A percentile compares a stretch with the other conserved stretches of the same genome.
Conservation (phyloP, 2,113 vertebrate genomes). For the Oryctolagus cuniculus region DNA sequence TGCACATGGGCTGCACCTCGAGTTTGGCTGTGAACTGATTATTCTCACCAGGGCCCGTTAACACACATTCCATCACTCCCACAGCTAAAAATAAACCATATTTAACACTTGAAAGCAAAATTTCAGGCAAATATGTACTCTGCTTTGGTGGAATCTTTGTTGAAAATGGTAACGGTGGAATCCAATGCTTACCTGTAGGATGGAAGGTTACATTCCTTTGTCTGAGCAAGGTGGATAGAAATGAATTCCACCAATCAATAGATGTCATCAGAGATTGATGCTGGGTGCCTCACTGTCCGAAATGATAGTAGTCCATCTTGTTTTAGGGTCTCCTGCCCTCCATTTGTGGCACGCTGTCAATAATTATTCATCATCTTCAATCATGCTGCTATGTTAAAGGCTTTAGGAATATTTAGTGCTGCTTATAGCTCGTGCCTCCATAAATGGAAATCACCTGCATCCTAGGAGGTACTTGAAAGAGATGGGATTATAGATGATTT, state of each 20-base stretch:
- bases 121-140: conserved; percentile 70
- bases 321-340: background rate
- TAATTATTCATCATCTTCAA: background rate
- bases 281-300: background rate
- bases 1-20: conserved; percentile 57
- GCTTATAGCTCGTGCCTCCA: background rate
- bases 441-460: background rate
- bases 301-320: background rate
- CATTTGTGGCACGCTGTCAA: background rate
- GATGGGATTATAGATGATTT: background rate
- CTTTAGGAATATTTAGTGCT: background rate
- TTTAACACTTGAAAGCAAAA: conserved; percentile 74
- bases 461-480: background rate
- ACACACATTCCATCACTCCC: conserved; percentile 76
- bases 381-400: background rate
- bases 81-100: conserved; percentile 77
- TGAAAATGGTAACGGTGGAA: conserved; percentile 65
- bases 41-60: conserved; percentile 75
- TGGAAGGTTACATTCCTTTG: background rate
- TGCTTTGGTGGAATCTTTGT: conserved; percentile 68
- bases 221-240: background rate
- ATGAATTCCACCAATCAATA: background rate
- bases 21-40: conserved; percentile 72
- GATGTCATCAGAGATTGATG: background rate
- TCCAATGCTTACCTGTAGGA: conserved; percentile 52